phyloP scores from a whole-genome alignment of 2,888 invertebrate genomes.

The Acronicta psi region DNA sequence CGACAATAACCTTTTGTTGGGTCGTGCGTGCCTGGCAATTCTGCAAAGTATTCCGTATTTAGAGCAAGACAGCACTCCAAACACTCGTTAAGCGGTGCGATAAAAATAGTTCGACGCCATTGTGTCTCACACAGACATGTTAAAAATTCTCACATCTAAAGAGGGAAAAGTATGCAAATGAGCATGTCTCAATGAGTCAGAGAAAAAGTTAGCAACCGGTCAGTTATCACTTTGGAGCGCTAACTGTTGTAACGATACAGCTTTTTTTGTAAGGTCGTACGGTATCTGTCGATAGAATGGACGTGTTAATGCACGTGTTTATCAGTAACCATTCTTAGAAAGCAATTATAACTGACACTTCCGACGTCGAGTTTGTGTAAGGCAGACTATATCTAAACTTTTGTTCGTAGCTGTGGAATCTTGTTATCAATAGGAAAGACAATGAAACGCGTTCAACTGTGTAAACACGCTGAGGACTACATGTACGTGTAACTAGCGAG shows the following conservation, averaged over 20 bases:
- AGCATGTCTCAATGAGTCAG: slow-evolving; percentile 70
- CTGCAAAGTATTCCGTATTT: slow-evolving; percentile 51
- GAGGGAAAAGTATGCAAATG: slow-evolving; percentile 68
- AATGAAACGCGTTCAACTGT: slow-evolving; percentile 74
- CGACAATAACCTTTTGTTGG: slow-evolving; percentile 80
- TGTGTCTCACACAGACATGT: slow-evolving; percentile 63
- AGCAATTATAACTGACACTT: slow-evolving; percentile 55
- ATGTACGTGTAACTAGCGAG: slow-evolving; percentile 32
- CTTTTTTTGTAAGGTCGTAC: slow-evolving; percentile 57
- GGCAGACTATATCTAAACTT: slow-evolving; percentile 61
- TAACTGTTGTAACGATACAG: slow-evolving; percentile 66
- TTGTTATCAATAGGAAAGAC: slow-evolving; percentile 70
- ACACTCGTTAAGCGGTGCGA: slow-evolving; percentile 36
- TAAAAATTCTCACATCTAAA: slow-evolving; percentile 58
- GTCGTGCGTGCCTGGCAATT: slow-evolving; percentile 60
- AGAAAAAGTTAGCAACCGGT: slow-evolving; percentile 64
- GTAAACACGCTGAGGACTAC: slow-evolving; percentile 62
- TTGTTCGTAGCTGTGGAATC: slow-evolving; percentile 73
- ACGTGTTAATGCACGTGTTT: slow-evolving; percentile 52
- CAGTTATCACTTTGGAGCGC: slow-evolving; percentile 73
- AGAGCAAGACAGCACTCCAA: slow-evolving; percentile 29
- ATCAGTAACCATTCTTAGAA: slow-evolving; percentile 54
- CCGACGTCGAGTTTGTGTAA: slow-evolving; percentile 56
- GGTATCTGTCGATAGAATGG: slow-evolving; percentile 44
- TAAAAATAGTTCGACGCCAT: slow-evolving; percentile 60